Evolutionary conservation across 2,797 vertebrate species (phyloP).

Genomic region (Cirrhinus molitorella): DNA sequence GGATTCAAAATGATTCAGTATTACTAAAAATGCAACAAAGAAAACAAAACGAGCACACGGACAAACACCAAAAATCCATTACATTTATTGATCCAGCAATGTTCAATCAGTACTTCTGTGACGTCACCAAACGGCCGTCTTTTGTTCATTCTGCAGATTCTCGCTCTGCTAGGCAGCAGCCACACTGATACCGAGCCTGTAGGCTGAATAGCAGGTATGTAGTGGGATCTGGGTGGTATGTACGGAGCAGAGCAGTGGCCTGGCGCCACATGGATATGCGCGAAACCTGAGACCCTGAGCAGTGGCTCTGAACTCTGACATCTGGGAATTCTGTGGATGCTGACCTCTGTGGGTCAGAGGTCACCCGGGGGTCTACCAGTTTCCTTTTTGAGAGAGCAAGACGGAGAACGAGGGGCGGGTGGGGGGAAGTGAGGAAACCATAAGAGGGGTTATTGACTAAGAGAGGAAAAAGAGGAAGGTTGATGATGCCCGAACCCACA

Average conservation of each 20-base stretch:
- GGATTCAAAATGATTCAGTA: background rate
- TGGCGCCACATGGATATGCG: constrained; percentile 84
- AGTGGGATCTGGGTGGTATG: constrained; percentile 41
- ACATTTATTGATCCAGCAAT: constrained; percentile 2
- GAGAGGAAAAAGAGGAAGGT: constrained; percentile 42
- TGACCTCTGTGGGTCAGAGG: constrained; percentile 85
- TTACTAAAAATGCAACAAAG: background rate
- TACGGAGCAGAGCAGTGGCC: constrained; percentile 27
- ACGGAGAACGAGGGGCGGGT: background rate
- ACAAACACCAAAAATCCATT: constrained; percentile 21
- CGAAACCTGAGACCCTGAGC: constrained; percentile 83
- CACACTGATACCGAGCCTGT: background rate
- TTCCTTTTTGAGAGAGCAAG: constrained; percentile 79
- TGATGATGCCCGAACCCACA: constrained; percentile 58
- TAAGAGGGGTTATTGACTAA: constrained; percentile 44
- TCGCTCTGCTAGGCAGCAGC: constrained; percentile 14
- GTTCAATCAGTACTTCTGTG: constrained; percentile 18
- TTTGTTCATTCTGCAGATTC: background rate
- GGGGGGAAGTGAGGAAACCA: constrained; percentile 14
- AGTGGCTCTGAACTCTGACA: constrained; percentile 86
- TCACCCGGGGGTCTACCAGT: constrained; percentile 80
- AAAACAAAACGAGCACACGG: background rate
- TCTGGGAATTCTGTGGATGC: constrained; percentile 87
- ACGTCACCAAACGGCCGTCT: constrained; percentile 26
- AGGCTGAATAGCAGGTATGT: constrained; percentile 71